phyloP scores from a whole-genome alignment of 2,888 invertebrate genomes.

The Dryadula phaetusa region DNA sequence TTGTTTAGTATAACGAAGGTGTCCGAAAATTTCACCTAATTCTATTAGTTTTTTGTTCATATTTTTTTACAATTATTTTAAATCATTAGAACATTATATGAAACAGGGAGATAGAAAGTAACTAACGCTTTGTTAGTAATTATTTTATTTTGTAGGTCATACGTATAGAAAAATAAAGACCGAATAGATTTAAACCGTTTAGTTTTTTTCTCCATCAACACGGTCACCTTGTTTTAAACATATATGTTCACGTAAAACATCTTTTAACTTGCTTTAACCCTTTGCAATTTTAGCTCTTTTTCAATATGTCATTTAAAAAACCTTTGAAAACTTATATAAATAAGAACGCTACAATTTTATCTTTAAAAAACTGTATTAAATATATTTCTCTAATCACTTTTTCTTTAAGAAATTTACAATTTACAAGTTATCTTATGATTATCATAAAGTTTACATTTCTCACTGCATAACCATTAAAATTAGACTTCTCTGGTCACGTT shows the following conservation, averaged over 20 bases:
- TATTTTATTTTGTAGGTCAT: too few species aligned
- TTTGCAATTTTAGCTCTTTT: neutral
- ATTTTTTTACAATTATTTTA: too few species aligned
- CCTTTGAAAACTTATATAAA: neutral
- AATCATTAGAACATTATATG: too few species aligned
- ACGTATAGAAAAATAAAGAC: too few species aligned
- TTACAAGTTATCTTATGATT: too few species aligned
- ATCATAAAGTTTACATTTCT: too few species aligned
- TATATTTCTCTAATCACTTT: neutral
- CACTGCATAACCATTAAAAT: too few species aligned
- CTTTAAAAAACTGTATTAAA: neutral
- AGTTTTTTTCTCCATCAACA: neutral
- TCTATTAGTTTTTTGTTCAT: neutral
- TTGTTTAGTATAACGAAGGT: slow-evolving; percentile 28
- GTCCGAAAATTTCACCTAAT: slow-evolving; percentile 18
- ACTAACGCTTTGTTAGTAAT: too few species aligned
- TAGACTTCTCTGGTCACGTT: too few species aligned
- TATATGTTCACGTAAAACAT: neutral
- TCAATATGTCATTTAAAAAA: neutral
- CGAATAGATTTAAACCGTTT: too few species aligned
- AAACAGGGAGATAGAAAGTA: too few species aligned
- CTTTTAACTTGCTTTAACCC: neutral
- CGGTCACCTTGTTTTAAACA: neutral
- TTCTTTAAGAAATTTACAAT: neutral
- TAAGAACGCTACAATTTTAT: neutral